A percentile compares a stretch with the other conserved stretches of the same genome.
Evolutionary conservation across 2,888 invertebrate genomes (phyloP).

Genomic region (Meghimatium bilineatum): DNA sequence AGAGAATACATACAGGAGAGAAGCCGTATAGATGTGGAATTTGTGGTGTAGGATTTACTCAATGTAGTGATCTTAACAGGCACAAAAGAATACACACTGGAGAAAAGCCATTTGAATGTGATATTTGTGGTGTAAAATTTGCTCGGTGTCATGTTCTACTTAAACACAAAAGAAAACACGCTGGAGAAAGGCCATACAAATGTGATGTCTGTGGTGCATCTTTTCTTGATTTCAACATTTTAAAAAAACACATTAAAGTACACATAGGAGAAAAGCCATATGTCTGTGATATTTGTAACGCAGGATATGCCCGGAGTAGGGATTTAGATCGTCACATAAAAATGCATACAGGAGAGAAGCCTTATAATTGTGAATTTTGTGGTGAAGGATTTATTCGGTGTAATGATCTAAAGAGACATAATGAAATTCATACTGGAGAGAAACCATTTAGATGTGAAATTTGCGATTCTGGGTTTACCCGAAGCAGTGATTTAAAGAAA

Average conservation of each 20-base stretch:
- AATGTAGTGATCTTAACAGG: neutral
- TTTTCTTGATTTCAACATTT: neutral
- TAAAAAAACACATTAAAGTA: conserved; percentile 4
- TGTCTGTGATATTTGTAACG: conserved; percentile 1
- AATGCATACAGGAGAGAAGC: neutral
- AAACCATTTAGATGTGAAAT: neutral
- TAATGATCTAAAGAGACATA: neutral
- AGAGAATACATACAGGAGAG: conserved; percentile 21
- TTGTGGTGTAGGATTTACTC: conserved; percentile 23
- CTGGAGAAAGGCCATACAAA: conserved; percentile 19
- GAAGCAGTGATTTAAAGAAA: neutral
- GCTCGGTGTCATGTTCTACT: neutral
- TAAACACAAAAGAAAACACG: conserved; percentile 26
- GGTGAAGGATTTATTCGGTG: neutral
- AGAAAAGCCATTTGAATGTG: conserved; percentile 31
- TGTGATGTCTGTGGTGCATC: conserved; percentile 16
- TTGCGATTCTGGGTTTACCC: neutral
- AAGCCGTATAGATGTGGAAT: neutral
- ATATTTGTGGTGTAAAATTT: conserved; percentile 17
- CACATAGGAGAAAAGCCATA: conserved; percentile 19
- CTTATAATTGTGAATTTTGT: conserved; percentile 7
- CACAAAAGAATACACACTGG: conserved; percentile 12
- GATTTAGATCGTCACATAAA: neutral
- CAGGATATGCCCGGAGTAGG: neutral
- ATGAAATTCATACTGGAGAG: neutral